Evolutionary conservation across 1,140 invertebrate genomes (phyloP).

Genomic region (Branchinecta lynchi): DNA sequence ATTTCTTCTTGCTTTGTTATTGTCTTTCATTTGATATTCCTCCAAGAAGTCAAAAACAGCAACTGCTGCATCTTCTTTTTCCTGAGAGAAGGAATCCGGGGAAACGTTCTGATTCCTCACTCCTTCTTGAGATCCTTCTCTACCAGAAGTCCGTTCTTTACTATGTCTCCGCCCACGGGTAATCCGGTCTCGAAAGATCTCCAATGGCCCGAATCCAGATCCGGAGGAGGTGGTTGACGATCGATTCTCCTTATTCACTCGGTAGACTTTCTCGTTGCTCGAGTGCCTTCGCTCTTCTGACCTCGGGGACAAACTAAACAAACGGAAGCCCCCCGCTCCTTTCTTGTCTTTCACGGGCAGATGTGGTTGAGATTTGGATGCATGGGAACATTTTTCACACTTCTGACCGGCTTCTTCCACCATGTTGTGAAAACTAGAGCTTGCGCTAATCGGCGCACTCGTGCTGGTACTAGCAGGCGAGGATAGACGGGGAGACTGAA

Average conservation of each 20-base stretch:
- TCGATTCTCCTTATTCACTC: not conserved
- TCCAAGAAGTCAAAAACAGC: not conserved
- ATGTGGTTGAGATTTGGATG: not conserved
- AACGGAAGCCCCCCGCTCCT: not conserved
- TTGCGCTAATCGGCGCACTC: constrained; percentile 14
- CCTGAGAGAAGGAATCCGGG: constrained; percentile 25
- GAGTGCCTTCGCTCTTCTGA: not conserved
- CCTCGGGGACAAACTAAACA: not conserved
- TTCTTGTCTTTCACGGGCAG: constrained; percentile 2
- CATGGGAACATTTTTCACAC: not conserved
- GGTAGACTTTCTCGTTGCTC: not conserved
- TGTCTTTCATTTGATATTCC: constrained; percentile 31
- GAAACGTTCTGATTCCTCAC: constrained; percentile 33
- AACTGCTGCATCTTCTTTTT: constrained; percentile 34
- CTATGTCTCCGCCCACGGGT: constrained; percentile 25
- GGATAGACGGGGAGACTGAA: not conserved
- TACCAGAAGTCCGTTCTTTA: constrained; percentile 36
- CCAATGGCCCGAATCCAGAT: constrained; percentile 17
- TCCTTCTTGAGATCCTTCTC: constrained; percentile 36
- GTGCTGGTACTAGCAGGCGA: not conserved
- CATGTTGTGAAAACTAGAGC: constrained; percentile 24
- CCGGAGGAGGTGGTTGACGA: not conserved
- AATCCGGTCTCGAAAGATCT: constrained; percentile 18
- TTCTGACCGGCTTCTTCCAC: constrained; percentile 21
- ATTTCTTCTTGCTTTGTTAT: constrained; percentile 16